A percentile compares a stretch with the other conserved stretches of the same genome.
Evolutionary conservation across 2,888 invertebrate genomes (phyloP).

Genomic region (Pseudeuparius sepicola): DNA sequence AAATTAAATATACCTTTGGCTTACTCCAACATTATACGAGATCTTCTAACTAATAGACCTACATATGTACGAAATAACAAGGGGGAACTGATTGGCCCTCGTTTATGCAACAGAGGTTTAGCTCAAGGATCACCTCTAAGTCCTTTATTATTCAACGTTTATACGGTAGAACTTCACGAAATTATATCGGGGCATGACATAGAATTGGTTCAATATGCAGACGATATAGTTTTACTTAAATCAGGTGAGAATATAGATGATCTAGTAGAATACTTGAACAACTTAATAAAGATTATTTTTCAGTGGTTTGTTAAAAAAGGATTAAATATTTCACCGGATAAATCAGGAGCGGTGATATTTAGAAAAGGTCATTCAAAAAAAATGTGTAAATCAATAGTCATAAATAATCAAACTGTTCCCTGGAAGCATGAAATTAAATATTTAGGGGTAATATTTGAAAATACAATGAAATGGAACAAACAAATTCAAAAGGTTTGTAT

Average conservation of each 20-base stretch:
- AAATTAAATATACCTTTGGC: too few species aligned
- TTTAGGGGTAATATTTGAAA: conserved; percentile 1
- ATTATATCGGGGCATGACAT: not conserved
- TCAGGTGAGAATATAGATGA: not conserved
- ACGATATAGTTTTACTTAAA: not conserved
- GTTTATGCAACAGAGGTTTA: not conserved
- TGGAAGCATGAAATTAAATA: not conserved
- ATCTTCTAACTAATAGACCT: too few species aligned
- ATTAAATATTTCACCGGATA: not conserved
- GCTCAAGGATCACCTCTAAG: conserved; percentile 1
- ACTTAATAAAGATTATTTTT: not conserved
- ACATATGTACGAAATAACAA: too few species aligned
- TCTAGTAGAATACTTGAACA: not conserved
- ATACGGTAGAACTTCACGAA: not conserved
- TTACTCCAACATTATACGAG: too few species aligned
- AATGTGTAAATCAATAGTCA: too few species aligned
- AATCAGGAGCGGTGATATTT: not conserved
- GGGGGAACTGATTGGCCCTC: not conserved
- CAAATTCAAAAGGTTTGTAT: not conserved
- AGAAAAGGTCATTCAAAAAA: too few species aligned
- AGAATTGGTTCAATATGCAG: not conserved
- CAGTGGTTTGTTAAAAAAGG: not conserved
- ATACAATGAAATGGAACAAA: not conserved
- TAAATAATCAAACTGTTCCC: too few species aligned
- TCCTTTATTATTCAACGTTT: not conserved